These are phyloP conservation scores for Lasioglossum baleicum DNA, from an alignment of 1,140 invertebrate species.

Conservation along the genomic window DNA sequence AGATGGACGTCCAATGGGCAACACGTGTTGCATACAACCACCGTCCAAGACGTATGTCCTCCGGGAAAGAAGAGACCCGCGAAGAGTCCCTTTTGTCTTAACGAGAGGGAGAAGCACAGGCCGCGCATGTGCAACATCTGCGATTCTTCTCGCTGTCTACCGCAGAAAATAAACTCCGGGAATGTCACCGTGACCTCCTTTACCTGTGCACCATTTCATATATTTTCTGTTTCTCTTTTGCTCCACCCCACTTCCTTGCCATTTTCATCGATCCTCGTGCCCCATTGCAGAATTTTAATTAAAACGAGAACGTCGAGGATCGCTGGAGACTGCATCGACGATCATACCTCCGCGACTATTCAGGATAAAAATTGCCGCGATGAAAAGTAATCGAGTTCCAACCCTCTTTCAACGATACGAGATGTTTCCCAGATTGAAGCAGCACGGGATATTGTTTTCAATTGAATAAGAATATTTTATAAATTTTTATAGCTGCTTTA, in stretches of 20 bases:
- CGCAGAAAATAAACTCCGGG: slow-evolving; percentile 13
- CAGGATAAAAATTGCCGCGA: neutral
- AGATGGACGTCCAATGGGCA: slow-evolving; percentile 74
- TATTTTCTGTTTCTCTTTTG: neutral
- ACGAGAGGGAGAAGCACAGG: slow-evolving; percentile 41
- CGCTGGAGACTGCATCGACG: too few relatives aligned
- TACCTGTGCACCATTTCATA: neutral
- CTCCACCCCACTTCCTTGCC: too few relatives aligned
- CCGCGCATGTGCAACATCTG: slow-evolving; percentile 50
- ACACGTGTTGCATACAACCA: slow-evolving; percentile 71
- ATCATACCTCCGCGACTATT: neutral
- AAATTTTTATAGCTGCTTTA: too few relatives aligned
- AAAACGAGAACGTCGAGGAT: neutral
- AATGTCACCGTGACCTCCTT: slow-evolving; percentile 19
- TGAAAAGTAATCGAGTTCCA: neutral
- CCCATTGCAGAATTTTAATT: neutral
- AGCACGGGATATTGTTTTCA: too few relatives aligned
- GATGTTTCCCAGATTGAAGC: too few relatives aligned
- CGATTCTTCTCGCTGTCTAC: slow-evolving; percentile 50
- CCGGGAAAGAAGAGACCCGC: slow-evolving; percentile 53
- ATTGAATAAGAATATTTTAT: too few relatives aligned
- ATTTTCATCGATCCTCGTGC: neutral
- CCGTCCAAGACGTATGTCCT: slow-evolving; percentile 43
- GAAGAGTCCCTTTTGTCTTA: slow-evolving; percentile 62
- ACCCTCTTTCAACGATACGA: too few relatives aligned